A percentile compares a stretch with the other conserved stretches of the same genome.
Conservation (phyloP, 2,113 vertebrate species). For the Microcebus tavaratra region DNA sequence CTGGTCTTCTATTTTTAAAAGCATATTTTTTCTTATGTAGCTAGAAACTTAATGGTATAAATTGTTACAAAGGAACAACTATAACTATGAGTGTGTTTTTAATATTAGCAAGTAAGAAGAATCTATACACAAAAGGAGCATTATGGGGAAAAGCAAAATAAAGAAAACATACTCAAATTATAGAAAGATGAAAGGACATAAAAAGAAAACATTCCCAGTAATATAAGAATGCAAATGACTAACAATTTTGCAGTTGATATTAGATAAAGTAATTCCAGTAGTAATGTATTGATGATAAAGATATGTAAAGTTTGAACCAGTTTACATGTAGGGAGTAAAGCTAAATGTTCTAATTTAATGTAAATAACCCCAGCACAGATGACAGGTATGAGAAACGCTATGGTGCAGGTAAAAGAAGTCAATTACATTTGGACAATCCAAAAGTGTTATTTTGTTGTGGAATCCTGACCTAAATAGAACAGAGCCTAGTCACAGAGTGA, state of each 20-base stretch:
- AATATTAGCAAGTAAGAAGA: not conserved
- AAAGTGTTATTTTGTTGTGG: not conserved
- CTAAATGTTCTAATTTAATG: not conserved
- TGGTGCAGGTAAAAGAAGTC: not conserved
- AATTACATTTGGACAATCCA: not conserved
- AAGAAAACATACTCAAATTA: not conserved
- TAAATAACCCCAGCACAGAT: conserved; percentile 16
- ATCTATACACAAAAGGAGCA: not conserved
- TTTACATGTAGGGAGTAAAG: not conserved
- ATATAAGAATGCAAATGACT: not conserved
- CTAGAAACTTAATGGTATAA: not conserved
- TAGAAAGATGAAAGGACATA: not conserved
- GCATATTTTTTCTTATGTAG: not conserved
- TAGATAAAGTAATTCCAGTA: not conserved
- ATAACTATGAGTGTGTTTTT: not conserved
- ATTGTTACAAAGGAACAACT: not conserved
- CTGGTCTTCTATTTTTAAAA: not conserved
- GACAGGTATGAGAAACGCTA: not conserved
- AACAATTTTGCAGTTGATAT: not conserved
- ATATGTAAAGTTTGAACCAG: not conserved
- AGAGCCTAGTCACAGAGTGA: not conserved
- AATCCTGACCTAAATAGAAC: not conserved
- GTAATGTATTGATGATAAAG: not conserved
- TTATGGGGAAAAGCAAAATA: not conserved
- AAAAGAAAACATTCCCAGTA: not conserved